Percentiles rank a stretch among this genome's conserved stretches.
phyloP scores from a whole-genome alignment of 2,113 vertebrate species.

The Chaenogobius annularis region DNA sequence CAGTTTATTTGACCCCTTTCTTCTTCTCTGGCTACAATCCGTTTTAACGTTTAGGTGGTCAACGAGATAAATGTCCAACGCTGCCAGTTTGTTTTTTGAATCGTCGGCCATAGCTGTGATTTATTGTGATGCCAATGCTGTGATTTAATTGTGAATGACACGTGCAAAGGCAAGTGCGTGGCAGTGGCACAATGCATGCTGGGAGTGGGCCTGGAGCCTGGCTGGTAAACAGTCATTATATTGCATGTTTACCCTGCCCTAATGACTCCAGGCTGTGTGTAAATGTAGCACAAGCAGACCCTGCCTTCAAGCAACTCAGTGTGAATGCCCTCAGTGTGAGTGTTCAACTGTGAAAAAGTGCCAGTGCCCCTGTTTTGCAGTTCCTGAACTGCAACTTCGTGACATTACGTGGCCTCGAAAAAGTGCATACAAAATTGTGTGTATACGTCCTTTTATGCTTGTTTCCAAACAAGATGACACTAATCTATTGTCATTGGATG shows the following conservation, averaged over 20 bases:
- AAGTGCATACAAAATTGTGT: conserved; percentile 44
- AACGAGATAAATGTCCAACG: neutral
- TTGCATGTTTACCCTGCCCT: conserved; percentile 51
- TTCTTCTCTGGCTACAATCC: neutral
- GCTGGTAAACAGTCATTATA: conserved; percentile 65
- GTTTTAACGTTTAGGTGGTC: neutral
- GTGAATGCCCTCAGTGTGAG: no score
- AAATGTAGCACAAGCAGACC: conserved; percentile 14
- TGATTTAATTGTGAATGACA: no score
- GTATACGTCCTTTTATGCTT: conserved; percentile 41
- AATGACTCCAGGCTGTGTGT: conserved; percentile 40
- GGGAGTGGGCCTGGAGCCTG: conserved; percentile 18
- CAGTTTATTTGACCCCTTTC: neutral
- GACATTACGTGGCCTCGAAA: conserved; percentile 56
- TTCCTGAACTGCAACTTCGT: no score
- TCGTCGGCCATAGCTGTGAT: neutral
- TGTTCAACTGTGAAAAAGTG: no score
- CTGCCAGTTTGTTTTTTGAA: neutral
- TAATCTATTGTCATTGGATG: conserved; percentile 8
- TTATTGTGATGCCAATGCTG: no score
- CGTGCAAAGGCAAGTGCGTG: conserved; percentile 8
- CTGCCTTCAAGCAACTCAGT: neutral
- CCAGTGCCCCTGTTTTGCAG: no score
- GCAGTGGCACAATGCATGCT: conserved; percentile 31
- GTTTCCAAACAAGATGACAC: conserved; percentile 22